phyloP scores from a whole-genome alignment of 2,888 invertebrate species.

The Agonopterix alstromeriana region DNA sequence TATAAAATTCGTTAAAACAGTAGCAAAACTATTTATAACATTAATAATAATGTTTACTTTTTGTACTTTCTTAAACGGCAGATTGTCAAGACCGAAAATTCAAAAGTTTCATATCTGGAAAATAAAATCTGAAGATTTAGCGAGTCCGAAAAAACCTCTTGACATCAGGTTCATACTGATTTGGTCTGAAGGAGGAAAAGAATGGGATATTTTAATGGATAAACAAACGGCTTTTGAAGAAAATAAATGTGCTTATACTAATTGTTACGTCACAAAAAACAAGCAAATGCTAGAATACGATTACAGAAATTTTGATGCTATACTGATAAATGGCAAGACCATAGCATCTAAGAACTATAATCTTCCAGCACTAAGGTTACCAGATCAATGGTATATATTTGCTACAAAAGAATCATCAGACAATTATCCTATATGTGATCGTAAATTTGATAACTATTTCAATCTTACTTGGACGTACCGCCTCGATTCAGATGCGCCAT shows the following conservation, averaged over 20 bases:
- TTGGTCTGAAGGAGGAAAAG: neutral
- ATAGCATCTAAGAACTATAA: neutral
- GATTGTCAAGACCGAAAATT: neutral
- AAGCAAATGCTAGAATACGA: slow-evolving; percentile 14
- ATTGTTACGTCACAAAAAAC: slow-evolving; percentile 28
- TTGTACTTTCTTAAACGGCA: too few relatives aligned
- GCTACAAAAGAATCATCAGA: slow-evolving; percentile 26
- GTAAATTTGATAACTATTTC: slow-evolving; percentile 22
- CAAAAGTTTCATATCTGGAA: neutral
- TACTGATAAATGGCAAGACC: slow-evolving; percentile 21
- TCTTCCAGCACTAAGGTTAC: slow-evolving; percentile 17
- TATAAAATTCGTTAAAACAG: neutral
- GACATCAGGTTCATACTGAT: slow-evolving; percentile 1
- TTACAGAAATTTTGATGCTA: slow-evolving; percentile 25
- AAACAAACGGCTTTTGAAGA: slow-evolving; percentile 16
- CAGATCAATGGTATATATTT: slow-evolving; percentile 26
- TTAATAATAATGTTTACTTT: too few relatives aligned
- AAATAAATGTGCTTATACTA: slow-evolving; percentile 22
- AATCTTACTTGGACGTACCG: slow-evolving; percentile 35
- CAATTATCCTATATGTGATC: slow-evolving; percentile 24
- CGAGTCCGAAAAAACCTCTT: neutral
- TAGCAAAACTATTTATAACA: too few relatives aligned
- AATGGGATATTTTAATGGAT: neutral
- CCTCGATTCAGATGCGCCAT: slow-evolving; percentile 23
- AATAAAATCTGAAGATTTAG: neutral